Evolutionary conservation across 1,140 invertebrate species (phyloP), one percentile per base, ranked within the genome.

Genomic region (Watersipora subatra): DNA sequence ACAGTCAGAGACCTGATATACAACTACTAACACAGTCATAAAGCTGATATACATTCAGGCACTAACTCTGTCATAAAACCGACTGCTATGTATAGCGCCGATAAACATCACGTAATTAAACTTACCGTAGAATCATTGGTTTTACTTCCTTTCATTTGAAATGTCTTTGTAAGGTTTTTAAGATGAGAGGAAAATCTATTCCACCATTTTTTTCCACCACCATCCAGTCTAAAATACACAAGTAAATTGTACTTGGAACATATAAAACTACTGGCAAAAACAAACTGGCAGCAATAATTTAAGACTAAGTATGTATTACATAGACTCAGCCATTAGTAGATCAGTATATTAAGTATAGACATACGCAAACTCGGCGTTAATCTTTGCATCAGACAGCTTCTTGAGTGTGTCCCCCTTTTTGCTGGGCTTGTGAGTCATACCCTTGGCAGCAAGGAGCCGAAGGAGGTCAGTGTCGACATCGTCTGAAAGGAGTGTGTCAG

Each of bases 401-500:
- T 46, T 46, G 7, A 46, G 34, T 12, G 34, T 12, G n/a, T 46
- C 34, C 7, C 34, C 34, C n/a, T 46, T 46, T n/a, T 46, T 46
- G 34, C 7, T 12, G 7, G 34, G n/a, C n/a, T 46, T 46, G n/a
- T n/a, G 7, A n/a, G 7, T 69, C 70, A 77, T 73, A 7, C 73
- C 66, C 61, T 74, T 73, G 24, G 73, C 68, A 17, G 78, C 78
- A 28, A 78, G 67, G 55, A 76, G 70, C 46, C 77, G 70, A 28
- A 78, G 66, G 29, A 78, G 56, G 30, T 80, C 78, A 58, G 76
- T 78, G 66, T 80, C 78, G 27, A 78, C 77, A 71, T 80, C 76
- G 69, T 70, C 67, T 70, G 65, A 2, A 68, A n/a, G n/a, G n/a
- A 46, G n/a, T 7, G 34, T 46, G n/a, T n/a, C n/a, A n/a, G n/a